Evolutionary conservation across 23 tunicate species (phyloP), one percentile per base, ranked within the genome.

Genomic region (Clavelina lepadiformis): DNA sequence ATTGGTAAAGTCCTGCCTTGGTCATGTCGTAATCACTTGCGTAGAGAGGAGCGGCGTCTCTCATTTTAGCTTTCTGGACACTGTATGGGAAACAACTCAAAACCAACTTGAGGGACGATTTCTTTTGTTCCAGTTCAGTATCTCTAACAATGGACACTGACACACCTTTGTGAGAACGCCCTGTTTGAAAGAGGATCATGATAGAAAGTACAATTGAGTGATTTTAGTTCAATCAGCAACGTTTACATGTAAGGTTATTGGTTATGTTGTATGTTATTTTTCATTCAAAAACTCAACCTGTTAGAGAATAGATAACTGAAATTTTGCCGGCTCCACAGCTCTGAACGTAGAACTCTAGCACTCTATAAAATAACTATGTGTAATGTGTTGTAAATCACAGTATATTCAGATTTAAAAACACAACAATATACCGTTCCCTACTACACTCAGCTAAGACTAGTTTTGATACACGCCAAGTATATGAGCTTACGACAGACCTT

Each of bases 21-120:
- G 74, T 69, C 55, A 74, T 36, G 28, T 84, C 93, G 37, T 68
- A 82, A 35, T 74, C 91, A 5, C 69, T 72, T 13, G 59, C 6
- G 46, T 84, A 84, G 26, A 84, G 68, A 1, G 74, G 53, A 27
- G 76, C 18, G 3, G 72, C 68, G 66, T 84, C 78, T 34, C 33
- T 28, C 26, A 76, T 45, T 45, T 69, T 63, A 13, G 68, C 41
- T 70, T 76, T 69, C 36, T 84, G 93, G 5, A 84, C 74, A 44
- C 93, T 76, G 61, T 84, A 84, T 4, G 60, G 31, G 13, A 65
- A 61, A 68, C 63, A 52, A n/a, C 67, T 50, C 3, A 61, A 19
- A 38, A 84, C 83, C 27, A 36, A 22, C 1, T 69, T 61, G 52
- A 76, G 24, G 37, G 52, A 35, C 1, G 82, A 69, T 54, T 84